Evolutionary conservation across 2,113 vertebrate genomes (phyloP), one percentile per base, ranked within the genome.

Genomic region (Actenoides lindsayi): DNA sequence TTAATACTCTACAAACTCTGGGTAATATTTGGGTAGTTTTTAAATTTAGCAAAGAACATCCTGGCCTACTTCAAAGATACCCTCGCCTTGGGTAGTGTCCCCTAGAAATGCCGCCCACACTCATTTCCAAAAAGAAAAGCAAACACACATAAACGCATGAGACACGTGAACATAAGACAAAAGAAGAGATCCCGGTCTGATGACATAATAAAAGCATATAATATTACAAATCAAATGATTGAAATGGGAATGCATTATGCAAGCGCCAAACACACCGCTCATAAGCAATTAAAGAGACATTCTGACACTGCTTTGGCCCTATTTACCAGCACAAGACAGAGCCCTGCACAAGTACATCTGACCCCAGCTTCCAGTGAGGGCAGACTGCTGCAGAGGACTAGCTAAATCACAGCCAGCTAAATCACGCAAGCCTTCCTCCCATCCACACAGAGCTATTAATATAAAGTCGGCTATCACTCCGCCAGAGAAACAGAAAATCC

Each of bases 1-100:
- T 98, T 98, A 98, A 96, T 97, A 98, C 97, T 96, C 95, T 97
- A 93, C 97, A 98, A 98, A 98, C 98, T 97, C 97, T 96, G 96
- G 97, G 97, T 96, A 98, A 97, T 96, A 96, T 97, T 96, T 97
- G 98, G 96, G 96, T 90, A 96, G 97, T 98, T 98, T 98, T 97
- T 98, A 98, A 97, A 98, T 97, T 94, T 96, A 86, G 94, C 96
- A 96, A 95, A 98, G 98, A 98, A 98, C 98, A 99, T 98, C 98
- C 97, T 96, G 98, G 88, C 97, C 98, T 98, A 98, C 94, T 98
- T 99, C 97, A 98, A 95, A 93, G 90, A 94, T 63, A 94, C 91
- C 69, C 48, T 87, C 21, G 71, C 84, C 84, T 82, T 75, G 35
- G 51, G 83, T 75, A 93, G 42, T 4, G 1, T 78, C 83, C 85